Evolutionary conservation across 2,888 invertebrate genomes (phyloP), one percentile per base, ranked within the genome.

Genomic region (Zhuqinia jingwanae): DNA sequence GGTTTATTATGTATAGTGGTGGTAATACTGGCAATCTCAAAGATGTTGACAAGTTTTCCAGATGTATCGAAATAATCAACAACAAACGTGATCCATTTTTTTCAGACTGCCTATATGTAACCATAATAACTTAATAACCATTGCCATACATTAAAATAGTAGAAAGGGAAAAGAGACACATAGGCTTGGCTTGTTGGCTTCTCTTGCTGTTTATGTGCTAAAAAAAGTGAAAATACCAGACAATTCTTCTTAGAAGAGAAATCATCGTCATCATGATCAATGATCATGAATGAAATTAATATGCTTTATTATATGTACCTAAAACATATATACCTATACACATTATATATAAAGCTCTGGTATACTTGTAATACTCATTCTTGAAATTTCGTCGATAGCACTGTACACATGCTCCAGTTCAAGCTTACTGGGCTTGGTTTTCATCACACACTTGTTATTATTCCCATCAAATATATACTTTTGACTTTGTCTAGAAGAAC

Each of bases 181-280:
- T 20, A 85, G 85, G 85, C 79, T 85, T 85, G 85, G 85, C 58
- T 75, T 36, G n/a, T n/a, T n/a, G n/a, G n/a, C n/a, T n/a, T n/a
- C n/a, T n/a, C n/a, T 20, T 36, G 56, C 30, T 30, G 36, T 30
- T 20, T 8, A 36, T 60, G 42, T 60, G 36, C 70, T 56, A 20
- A 13, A 73, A 70, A 56, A 63, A 65, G 47, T 30, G 63, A n/a
- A 65, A 50, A 45, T 8, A 47, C 22, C 53, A 70, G 70, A 70
- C 70, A 56, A n/a, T n/a, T n/a, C 42, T 68, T 68, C 17, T 45
- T 20, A 42, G 76, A 20, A 76, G 76, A 76, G 53, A 17, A 75
- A 25, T n/a, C 47, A 65, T 17, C 63, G 6, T 45, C 50, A 50
- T 27, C 65, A 27, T 30, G n/a, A 36, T 6, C 36, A 15, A 68